phyloP scores from a whole-genome alignment of 2,888 invertebrate genomes.

The Steinernema carpocapsae region DNA sequence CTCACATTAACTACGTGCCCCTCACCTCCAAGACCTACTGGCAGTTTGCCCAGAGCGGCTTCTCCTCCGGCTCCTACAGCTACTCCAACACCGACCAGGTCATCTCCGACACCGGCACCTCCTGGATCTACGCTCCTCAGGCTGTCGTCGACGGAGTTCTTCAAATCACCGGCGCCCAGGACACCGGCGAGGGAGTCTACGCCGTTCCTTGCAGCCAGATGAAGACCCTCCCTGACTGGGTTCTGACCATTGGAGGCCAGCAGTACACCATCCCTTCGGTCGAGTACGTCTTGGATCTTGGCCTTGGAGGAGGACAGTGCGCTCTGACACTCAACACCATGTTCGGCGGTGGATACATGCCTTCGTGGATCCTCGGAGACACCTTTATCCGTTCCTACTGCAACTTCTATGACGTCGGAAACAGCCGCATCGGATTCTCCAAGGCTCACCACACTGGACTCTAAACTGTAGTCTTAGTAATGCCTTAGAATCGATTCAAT shows the following conservation, averaged over 20 bases:
- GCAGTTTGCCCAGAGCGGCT: constrained; percentile 56
- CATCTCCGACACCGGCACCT: constrained; percentile 63
- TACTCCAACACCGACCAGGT: constrained; percentile 40
- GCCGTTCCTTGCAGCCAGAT: constrained; percentile 52
- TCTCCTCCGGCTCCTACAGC: constrained; percentile 36
- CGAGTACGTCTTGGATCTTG: constrained; percentile 62
- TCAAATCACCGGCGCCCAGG: constrained; percentile 51
- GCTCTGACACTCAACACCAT: constrained; percentile 48
- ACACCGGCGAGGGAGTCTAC: constrained; percentile 50
- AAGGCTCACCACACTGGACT: neutral
- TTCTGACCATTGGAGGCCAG: constrained; percentile 57
- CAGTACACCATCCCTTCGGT: constrained; percentile 56
- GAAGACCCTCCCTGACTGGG: constrained; percentile 50
- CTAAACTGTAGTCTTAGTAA: neutral
- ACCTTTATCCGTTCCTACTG: constrained; percentile 55
- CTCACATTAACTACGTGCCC: constrained; percentile 54
- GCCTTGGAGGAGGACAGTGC: constrained; percentile 51
- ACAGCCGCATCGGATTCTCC: neutral
- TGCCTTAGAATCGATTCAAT: no score
- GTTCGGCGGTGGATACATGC: constrained; percentile 28
- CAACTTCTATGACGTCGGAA: constrained; percentile 39
- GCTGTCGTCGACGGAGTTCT: constrained; percentile 40
- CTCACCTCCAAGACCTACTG: constrained; percentile 62
- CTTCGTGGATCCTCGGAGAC: constrained; percentile 53
- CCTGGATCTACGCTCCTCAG: constrained; percentile 44